Evolutionary conservation across 1,140 invertebrate species (phyloP).

Genomic region (Drosophila seguyi): DNA sequence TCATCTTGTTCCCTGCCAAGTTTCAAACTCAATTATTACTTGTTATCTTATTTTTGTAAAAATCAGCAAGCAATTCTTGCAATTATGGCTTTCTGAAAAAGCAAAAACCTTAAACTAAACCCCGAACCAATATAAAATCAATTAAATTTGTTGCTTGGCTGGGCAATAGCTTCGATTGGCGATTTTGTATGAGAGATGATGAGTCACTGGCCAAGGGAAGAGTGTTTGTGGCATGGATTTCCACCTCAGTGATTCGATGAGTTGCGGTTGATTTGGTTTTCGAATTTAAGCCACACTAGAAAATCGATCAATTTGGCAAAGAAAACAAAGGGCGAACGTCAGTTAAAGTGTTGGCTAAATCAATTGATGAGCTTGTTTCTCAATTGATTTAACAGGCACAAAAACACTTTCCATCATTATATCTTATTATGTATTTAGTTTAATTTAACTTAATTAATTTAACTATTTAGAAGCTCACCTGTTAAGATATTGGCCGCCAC

Average conservation of each 20-base stretch:
- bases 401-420: neutral
- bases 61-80: too few species aligned
- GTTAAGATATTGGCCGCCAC: conserved; percentile 70
- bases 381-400: conserved; percentile 25
- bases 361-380: conserved; percentile 43
- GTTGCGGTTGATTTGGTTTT: conserved; percentile 28
- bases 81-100: neutral
- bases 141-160: conserved; percentile 1
- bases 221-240: conserved; percentile 41
- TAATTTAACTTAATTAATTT: neutral
- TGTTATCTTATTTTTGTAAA: neutral
- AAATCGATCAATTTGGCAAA: conserved; percentile 32
- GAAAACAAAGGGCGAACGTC: conserved; percentile 13
- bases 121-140: conserved; percentile 6
- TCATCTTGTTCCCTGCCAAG: too few species aligned
- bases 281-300: conserved; percentile 6
- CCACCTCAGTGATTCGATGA: conserved; percentile 43
- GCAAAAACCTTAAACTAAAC: too few species aligned
- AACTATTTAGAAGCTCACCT: conserved; percentile 50
- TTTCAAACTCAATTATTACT: too few species aligned
- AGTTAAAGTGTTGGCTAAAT: conserved; percentile 22
- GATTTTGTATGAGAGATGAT: neutral
- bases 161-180: neutral
- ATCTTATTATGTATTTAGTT: neutral
- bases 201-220: conserved; percentile 16